phyloP scores from a whole-genome alignment of 2,113 vertebrate genomes.

The rat (Rattus norvegicus) region GRCr8 NC_086019.1:92087001-92087500 shows the following conservation, averaged over 20 bases:
- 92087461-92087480: neutral
- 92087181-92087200: too few species aligned
- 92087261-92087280: neutral
- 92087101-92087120: neutral
- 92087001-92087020: neutral
- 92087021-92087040: neutral
- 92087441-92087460: neutral
- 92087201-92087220: neutral
- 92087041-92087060: neutral
- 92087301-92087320: too few species aligned
- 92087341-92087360: neutral
- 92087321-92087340: neutral
- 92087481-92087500: too few species aligned
- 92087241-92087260: neutral
- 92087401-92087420: neutral
- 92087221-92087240: neutral
- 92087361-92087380: neutral
- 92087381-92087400: neutral
- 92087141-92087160: neutral
- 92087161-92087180: neutral
- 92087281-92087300: neutral
- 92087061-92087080: neutral
- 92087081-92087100: neutral
- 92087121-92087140: neutral
- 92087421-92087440: neutral